Percentiles rank a stretch among this genome's conserved stretches.
These are phyloP conservation scores for Lucifuga dentata DNA, from an alignment of 2,113 vertebrate species.

Conservation along the genomic window DNA sequence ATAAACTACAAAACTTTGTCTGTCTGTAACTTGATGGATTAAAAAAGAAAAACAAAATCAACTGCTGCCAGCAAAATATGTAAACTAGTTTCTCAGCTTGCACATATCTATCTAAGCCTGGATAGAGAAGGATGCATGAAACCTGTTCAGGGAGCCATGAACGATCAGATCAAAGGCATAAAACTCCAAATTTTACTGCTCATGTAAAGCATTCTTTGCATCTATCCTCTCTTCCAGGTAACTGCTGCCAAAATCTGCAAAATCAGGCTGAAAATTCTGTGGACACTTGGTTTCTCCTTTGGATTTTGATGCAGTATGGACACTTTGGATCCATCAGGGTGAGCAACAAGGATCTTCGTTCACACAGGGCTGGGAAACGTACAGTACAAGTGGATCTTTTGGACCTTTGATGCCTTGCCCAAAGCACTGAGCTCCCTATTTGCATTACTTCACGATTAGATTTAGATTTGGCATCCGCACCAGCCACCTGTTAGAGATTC, in stretches of 20 bases:
- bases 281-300: conserved; percentile 30
- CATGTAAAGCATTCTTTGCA: background rate
- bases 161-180: conserved; percentile 1
- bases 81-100: too few species aligned
- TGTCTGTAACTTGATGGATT: conserved; percentile 8
- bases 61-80: too few species aligned
- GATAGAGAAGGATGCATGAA: conserved; percentile 12
- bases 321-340: conserved; percentile 14
- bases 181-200: conserved; percentile 9
- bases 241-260: conserved; percentile 30
- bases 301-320: conserved; percentile 33
- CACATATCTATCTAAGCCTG: conserved; percentile 4
- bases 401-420: too few species aligned
- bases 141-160: conserved; percentile 1
- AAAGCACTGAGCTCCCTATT: background rate
- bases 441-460: background rate
- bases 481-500: background rate
- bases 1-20: conserved; percentile 26
- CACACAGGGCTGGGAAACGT: too few species aligned
- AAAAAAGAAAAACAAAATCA: too few species aligned
- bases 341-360: conserved; percentile 22
- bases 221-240: conserved; percentile 70
- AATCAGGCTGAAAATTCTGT: conserved; percentile 17
- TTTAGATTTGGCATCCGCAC: background rate
- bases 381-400: conserved; percentile 8